Evolutionary conservation across 2,888 invertebrate species (phyloP), one percentile per base, ranked within the genome.

Genomic region (Pachydiplax longipennis): DNA sequence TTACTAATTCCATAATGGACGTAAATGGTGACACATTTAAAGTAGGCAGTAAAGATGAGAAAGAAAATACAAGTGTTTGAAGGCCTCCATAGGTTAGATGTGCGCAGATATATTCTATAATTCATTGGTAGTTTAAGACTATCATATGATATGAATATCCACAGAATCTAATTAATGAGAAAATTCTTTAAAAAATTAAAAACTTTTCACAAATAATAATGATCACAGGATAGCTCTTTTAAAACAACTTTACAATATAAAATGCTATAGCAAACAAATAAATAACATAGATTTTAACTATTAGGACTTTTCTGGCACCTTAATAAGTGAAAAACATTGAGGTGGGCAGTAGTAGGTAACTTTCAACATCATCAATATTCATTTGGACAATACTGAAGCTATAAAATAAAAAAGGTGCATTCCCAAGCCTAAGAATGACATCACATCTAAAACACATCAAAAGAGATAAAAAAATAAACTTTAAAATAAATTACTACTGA

Each of bases 231-330:
- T 61, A 37, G 37, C 61, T 61, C 83, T 61, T 61, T 87, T 58
- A 8, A 53, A 87, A 61, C 87, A 87, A 87, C 40, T 40, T 87
- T 87, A 87, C 58, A 65, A 87, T 61, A 87, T 87, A 87, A 87
- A 87, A 87, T 61, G 37, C 87, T 87, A n/a, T 65, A n/a, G 87
- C n/a, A 35, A 25, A 58, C 37, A 58, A 65, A 65, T 37, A 18
- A 87, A 61, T 87, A 87, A 87, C 65, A 87, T 58, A 35, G 61
- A 83, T 35, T 22, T 13, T 12, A 10, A 31, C 18, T 53, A 31
- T 8, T 18, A 73, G n/a, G 31, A 31, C 73, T 73, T 12, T 73
- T 31, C 73, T 31, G 31, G 22, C 31, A 31, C 25, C 73, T 73
- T 73, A 6, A 10, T 31, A 25, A 2, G 31, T 31, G 73, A 31